Conservation (phyloP, 1,140 invertebrate species). For the Heliconius eleuchia region DNA sequence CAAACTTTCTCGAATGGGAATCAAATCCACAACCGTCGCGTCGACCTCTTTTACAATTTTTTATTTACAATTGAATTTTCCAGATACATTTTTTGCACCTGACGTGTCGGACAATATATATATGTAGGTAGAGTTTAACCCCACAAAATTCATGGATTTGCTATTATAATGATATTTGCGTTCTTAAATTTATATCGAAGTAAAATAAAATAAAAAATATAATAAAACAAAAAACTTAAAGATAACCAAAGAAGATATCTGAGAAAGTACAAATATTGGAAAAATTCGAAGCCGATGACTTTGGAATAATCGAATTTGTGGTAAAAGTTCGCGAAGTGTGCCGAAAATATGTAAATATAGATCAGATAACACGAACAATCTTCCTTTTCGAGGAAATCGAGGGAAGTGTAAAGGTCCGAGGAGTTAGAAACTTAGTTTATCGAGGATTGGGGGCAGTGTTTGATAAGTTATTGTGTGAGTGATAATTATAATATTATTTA, state of each 20-base stretch:
- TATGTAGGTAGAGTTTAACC: too few species aligned
- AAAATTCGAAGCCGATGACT: slow-evolving; percentile 14
- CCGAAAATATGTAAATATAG: slow-evolving; percentile 30
- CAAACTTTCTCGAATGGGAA: not conserved
- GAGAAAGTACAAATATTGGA: slow-evolving; percentile 2
- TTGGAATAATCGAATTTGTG: slow-evolving; percentile 23
- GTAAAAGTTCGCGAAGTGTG: slow-evolving; percentile 14
- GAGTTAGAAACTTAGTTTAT: slow-evolving; percentile 3
- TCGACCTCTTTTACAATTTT: too few species aligned
- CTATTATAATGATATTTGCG: too few species aligned
- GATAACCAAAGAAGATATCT: not conserved
- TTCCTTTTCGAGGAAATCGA: slow-evolving; percentile 11
- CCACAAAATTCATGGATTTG: too few species aligned
- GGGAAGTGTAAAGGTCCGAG: not conserved
- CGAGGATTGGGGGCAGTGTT: not conserved
- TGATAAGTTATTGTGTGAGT: not conserved
- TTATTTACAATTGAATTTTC: too few species aligned
- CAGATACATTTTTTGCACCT: too few species aligned
- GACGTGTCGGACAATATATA: too few species aligned
- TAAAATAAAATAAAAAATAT: not conserved
- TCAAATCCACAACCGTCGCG: not conserved
- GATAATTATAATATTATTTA: not conserved
- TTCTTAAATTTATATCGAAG: too few species aligned
- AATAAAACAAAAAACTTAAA: slow-evolving; percentile 13
- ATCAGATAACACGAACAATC: slow-evolving; percentile 26